A percentile compares a stretch with the other conserved stretches of the same genome.
phyloP scores from a whole-genome alignment of 2,113 vertebrate genomes.

The Chloropsis cyanopogon region DNA sequence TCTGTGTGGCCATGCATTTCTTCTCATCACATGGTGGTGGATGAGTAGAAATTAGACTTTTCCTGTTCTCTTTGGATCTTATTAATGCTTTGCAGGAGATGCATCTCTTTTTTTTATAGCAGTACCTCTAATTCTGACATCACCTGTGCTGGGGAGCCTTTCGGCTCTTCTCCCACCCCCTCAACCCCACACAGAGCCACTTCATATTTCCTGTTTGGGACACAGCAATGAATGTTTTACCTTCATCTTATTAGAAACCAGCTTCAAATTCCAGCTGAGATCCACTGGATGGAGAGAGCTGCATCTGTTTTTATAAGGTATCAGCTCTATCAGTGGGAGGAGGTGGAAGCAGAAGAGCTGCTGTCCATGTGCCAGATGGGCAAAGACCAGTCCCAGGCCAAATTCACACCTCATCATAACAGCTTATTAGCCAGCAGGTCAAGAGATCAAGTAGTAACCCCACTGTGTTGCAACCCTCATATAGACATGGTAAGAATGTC shows the following conservation, averaged over 20 bases:
- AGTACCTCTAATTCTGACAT: not conserved
- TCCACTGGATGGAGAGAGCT: not conserved
- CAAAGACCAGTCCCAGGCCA: not conserved
- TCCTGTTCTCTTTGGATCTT: not conserved
- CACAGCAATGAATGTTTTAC: not conserved
- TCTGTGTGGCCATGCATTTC: not conserved
- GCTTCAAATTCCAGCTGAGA: not conserved
- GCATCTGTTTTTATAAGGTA: not conserved
- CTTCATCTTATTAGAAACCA: not conserved
- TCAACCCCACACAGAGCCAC: not conserved
- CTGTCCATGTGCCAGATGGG: not conserved
- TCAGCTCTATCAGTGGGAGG: not conserved
- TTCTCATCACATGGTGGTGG: not conserved
- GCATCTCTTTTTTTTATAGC: not conserved
- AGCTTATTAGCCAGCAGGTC: not conserved
- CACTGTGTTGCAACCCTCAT: not conserved
- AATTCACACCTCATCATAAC: slow-evolving; percentile 2
- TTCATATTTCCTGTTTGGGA: not conserved
- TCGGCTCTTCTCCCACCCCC: not conserved
- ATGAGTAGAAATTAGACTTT: not conserved
- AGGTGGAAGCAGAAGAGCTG: not conserved
- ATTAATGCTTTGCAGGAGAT: not conserved
- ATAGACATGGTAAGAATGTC: not conserved
- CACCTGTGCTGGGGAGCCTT: not conserved
- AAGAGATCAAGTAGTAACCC: not conserved